Evolutionary conservation across 2,888 invertebrate genomes (phyloP).

Genomic region (Hirtodrosophila alboralis): DNA sequence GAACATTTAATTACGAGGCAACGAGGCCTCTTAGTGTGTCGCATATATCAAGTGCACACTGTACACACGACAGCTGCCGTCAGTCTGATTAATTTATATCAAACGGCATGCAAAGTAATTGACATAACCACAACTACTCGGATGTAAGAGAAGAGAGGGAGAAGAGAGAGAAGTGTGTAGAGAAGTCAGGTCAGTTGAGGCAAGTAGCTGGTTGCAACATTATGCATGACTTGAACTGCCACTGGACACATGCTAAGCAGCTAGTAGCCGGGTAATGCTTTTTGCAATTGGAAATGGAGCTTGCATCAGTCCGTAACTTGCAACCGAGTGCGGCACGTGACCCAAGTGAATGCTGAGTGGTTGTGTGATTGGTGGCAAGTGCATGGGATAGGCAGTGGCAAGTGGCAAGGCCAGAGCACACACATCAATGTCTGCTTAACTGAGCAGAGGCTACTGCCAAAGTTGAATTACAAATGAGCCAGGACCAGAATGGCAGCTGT

Average conservation of each 20-base stretch:
- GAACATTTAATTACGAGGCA: conserved; percentile 70
- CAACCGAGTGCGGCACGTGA: conserved; percentile 39
- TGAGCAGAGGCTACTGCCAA: conserved; percentile 42
- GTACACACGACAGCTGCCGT: conserved; percentile 18
- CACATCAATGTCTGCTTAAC: conserved; percentile 56
- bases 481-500: conserved; percentile 25
- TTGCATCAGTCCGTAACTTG: conserved; percentile 32
- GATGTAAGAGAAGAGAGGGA: too few species aligned
- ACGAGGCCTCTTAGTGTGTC: conserved; percentile 53
- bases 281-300: conserved; percentile 45
- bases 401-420: conserved; percentile 19
- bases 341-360: conserved; percentile 18
- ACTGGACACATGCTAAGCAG: conserved; percentile 56
- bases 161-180: neutral
- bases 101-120: conserved; percentile 70
- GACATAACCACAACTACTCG: conserved; percentile 59
- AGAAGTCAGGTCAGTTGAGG: conserved; percentile 16
- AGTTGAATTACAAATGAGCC: conserved; percentile 74
- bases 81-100: conserved; percentile 73
- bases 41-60: conserved; percentile 62
- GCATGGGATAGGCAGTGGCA: conserved; percentile 23
- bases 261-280: conserved; percentile 59
- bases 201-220: conserved; percentile 16
- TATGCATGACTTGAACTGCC: conserved; percentile 43
- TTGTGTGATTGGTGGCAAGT: conserved; percentile 44